Base-by-base conservation (phyloP, 1,140 invertebrate species). In the Eufriesea mexicana region DNA sequence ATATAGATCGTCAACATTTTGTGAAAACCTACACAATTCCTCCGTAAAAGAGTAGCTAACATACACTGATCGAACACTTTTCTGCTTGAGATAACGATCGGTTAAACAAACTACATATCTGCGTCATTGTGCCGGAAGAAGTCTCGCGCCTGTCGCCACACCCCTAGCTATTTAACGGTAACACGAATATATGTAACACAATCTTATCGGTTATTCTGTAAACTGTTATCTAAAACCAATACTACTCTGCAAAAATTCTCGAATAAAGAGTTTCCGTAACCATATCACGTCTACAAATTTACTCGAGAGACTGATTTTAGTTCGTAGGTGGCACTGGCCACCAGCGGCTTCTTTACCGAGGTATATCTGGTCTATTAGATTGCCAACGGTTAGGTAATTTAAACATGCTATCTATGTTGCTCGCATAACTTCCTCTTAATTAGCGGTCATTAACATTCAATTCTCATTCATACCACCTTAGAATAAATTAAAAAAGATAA, bases 141-240 rank as follows among this genome's bases (percentile, higher is more conserved):
- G 70, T 35, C 23, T 79, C 64, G 23, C n/a, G 51, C 35, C 45
- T 77, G 28, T 70, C 86, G 89, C 89, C 89, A 90, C 89, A 90
- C 89, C 87, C 87, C 86, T 84, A 67, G 45, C 68, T 23, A 59
- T 47, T 12, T 10, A 42, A 25, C 68, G 55, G 23, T 66, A 62
- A 59, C 75, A 51, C 66, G 25, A 73, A 88, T 79, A 54, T 61
- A 70, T 51, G 84, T 84, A 67, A 57, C 42, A 61, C 80, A 55
- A 35, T 42, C 70, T 18, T 51, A 42, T 12, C 18, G 49, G 66
- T 66, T 20, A 67, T 16, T 62, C 55, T n/a, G 18, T 45, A 16
- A 49, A 25, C 47, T 5, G 42, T 25, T 55, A 28, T 57, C 71
- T 54, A 42, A 28, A 49, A 67, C 16, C 0, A 35, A 23, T 2